Evolutionary conservation across 1,140 invertebrate species (phyloP).

Genomic region (Gonatopus flavifemur): DNA sequence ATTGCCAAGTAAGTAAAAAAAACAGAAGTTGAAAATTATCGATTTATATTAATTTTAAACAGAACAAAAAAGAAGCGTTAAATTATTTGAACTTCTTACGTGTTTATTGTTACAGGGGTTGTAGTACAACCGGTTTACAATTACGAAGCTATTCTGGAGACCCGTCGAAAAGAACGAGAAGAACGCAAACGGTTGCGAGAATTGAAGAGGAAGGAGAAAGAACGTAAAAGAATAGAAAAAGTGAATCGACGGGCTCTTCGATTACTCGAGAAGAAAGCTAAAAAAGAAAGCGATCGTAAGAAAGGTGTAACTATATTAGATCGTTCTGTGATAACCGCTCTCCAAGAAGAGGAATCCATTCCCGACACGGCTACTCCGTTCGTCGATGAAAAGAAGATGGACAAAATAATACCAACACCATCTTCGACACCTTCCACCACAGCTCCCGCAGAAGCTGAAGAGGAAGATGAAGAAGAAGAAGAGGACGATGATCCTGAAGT

Average conservation of each 20-base stretch:
- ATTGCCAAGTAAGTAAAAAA: constrained; percentile 25
- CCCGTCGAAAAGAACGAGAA: constrained; percentile 46
- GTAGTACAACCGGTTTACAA: constrained; percentile 49
- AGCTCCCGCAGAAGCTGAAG: constrained; percentile 9
- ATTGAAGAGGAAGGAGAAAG: constrained; percentile 42
- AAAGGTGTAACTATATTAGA: constrained; percentile 12
- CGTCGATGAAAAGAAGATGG: constrained; percentile 15
- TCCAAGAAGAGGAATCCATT: constrained; percentile 16
- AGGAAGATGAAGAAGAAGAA: constrained; percentile 7
- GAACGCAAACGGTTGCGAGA: constrained; percentile 50
- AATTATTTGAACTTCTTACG: background rate
- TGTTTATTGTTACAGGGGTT: constrained; percentile 20
- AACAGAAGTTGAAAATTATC: background rate
- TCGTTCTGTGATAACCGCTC: constrained; percentile 23
- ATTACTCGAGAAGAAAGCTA: constrained; percentile 32
- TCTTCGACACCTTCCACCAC: background rate
- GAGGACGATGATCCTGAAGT: constrained; percentile 23
- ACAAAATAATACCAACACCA: background rate
- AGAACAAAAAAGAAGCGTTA: background rate
- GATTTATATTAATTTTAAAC: background rate
- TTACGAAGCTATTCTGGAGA: constrained; percentile 52
- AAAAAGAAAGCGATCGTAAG: constrained; percentile 5
- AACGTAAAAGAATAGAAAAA: constrained; percentile 36
- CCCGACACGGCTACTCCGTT: background rate
- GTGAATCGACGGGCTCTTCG: constrained; percentile 41